Percentiles rank a stretch among this genome's conserved stretches.
Conservation (phyloP, 2,113 vertebrate genomes). For the Galbula dea region DNA sequence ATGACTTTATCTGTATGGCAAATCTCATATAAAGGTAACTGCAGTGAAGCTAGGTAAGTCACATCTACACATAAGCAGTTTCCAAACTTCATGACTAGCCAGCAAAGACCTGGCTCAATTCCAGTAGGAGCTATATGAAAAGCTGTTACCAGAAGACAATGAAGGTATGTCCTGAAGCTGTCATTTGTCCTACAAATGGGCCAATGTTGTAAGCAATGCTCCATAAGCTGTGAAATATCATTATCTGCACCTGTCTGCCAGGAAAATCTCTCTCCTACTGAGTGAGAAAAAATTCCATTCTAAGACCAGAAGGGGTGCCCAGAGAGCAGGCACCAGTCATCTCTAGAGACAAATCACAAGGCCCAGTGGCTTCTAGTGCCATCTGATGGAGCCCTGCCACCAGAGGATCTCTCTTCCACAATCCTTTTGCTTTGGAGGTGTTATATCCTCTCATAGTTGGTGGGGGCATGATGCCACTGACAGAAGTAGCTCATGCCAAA, state of each 20-base stretch:
- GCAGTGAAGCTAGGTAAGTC: neutral
- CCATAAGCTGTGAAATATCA: neutral
- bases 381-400: neutral
- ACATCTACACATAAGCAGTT: neutral
- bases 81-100: neutral
- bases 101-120: neutral
- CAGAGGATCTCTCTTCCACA: neutral
- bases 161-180: neutral
- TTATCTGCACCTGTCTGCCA: neutral
- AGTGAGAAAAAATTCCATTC: neutral
- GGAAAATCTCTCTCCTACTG: neutral
- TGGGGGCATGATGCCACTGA: neutral
- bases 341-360: neutral
- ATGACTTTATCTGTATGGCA: constrained; percentile 10
- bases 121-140: neutral
- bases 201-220: neutral
- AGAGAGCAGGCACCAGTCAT: neutral
- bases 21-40: neutral
- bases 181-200: neutral
- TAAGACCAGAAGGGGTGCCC: neutral
- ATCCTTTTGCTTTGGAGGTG: neutral
- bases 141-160: neutral
- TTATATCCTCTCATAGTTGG: neutral
- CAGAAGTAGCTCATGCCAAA: neutral
- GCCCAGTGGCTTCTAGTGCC: neutral